Conservation (phyloP, 35 echinoderm and acorn worm genomes). For the Ophiothrix spiculata region DNA sequence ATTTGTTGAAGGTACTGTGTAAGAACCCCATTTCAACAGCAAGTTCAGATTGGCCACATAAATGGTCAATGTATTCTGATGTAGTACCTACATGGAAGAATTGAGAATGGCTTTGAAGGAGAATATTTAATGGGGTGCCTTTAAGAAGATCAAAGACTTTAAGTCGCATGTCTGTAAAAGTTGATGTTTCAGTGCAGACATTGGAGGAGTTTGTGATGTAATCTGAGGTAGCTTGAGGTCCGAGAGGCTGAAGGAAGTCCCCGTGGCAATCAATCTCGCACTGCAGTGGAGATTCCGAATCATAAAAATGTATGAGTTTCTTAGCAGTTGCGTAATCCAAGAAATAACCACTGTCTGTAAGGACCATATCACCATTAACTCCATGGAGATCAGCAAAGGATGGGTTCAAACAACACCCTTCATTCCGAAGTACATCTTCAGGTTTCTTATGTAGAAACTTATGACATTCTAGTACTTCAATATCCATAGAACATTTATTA, state of each 20-base stretch:
- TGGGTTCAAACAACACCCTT: constrained; percentile 44
- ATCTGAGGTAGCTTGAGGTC: constrained; percentile 31
- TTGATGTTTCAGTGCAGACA: constrained; percentile 42
- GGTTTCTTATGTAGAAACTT: constrained; percentile 84
- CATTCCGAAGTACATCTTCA: constrained; percentile 41
- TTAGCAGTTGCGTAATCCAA: constrained; percentile 65
- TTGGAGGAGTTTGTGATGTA: constrained; percentile 86
- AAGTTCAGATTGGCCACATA: constrained; percentile 52
- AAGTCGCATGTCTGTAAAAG: constrained; percentile 54
- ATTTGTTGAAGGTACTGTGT: constrained; percentile 49
- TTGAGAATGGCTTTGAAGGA: constrained; percentile 67
- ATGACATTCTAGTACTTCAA: constrained; percentile 52
- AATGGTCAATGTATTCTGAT: constrained; percentile 74
- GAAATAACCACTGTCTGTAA: constrained; percentile 79
- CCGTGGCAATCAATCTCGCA: constrained; percentile 94
- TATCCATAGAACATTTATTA: background rate
- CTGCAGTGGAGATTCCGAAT: constrained; percentile 49
- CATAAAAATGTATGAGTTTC: constrained; percentile 65
- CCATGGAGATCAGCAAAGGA: constrained; percentile 17
- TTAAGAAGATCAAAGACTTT: constrained; percentile 63
- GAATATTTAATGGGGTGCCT: constrained; percentile 67
- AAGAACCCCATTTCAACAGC: constrained; percentile 40
- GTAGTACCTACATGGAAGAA: constrained; percentile 96
- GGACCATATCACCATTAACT: constrained; percentile 45
- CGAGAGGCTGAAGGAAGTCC: constrained; percentile 88